These are phyloP conservation scores for Intellagama lesueurii DNA, from an alignment of 2,797 vertebrate genomes.

Conservation along the genomic window DNA sequence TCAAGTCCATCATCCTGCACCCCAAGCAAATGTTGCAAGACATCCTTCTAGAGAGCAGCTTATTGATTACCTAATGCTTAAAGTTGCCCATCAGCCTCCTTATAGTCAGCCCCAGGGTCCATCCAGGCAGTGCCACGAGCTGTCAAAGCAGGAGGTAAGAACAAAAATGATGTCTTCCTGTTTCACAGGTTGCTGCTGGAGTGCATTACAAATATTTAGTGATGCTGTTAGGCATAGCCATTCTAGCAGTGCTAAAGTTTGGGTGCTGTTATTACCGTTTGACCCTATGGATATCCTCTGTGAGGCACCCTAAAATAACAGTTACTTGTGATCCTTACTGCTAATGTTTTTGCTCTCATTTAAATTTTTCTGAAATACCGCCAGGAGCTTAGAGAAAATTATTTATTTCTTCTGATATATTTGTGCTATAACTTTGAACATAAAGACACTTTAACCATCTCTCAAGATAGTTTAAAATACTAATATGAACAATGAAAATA, in stretches of 20 bases:
- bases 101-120: conserved; percentile 84
- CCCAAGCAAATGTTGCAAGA: conserved; percentile 87
- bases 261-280: background rate
- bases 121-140: conserved; percentile 82
- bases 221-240: conserved; percentile 7
- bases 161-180: conserved; percentile 46
- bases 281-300: background rate
- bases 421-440: background rate
- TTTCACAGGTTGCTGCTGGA: conserved; percentile 27
- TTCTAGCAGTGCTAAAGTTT: conserved; percentile 6
- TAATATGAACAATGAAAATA: background rate
- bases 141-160: conserved; percentile 91
- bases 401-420: conserved; percentile 10
- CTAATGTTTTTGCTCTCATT: background rate
- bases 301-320: background rate
- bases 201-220: background rate
- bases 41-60: conserved; percentile 96
- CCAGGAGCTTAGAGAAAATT: background rate
- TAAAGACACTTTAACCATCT: background rate
- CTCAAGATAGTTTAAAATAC: background rate
- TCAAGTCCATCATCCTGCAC: conserved; percentile 82
- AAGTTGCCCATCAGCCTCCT: conserved; percentile 87
- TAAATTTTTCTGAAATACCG: background rate
- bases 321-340: background rate
- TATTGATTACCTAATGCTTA: conserved; percentile 97